These are phyloP conservation scores for Chaunax sp. DNA, from an alignment of 2,797 vertebrate genomes.

Conservation along the genomic window DNA sequence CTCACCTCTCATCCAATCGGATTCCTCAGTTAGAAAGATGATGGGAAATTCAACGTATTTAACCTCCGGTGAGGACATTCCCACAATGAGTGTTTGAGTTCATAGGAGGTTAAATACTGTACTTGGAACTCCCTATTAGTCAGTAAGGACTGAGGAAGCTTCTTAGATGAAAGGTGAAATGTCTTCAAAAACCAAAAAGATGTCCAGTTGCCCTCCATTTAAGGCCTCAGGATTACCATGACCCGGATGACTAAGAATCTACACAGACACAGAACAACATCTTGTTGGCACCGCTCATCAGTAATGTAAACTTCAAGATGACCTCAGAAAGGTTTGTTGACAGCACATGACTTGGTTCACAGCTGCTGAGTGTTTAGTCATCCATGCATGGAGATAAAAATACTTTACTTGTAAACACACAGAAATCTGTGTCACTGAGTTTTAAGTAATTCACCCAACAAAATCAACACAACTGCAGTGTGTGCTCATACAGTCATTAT, in stretches of 20 bases:
- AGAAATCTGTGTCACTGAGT: slow-evolving; percentile 30
- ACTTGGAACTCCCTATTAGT: no score
- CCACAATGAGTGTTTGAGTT: no score
- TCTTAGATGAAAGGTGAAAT: no score
- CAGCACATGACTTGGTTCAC: slow-evolving; percentile 23
- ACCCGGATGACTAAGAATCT: neutral
- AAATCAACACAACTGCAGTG: slow-evolving; percentile 49
- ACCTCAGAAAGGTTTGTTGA: slow-evolving; percentile 50
- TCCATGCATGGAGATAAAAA: slow-evolving; percentile 30
- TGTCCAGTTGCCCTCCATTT: no score
- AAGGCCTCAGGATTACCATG: no score
- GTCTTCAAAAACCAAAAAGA: no score
- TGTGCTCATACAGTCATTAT: slow-evolving; percentile 26
- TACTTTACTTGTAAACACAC: slow-evolving; percentile 30
- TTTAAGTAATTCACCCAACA: slow-evolving; percentile 54
- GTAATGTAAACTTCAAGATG: slow-evolving; percentile 44
- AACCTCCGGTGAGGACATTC: no score
- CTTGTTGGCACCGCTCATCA: slow-evolving; percentile 44
- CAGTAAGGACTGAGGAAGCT: no score
- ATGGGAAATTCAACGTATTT: no score
- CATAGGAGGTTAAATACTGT: no score
- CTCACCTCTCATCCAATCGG: no score
- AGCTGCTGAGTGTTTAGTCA: slow-evolving; percentile 58
- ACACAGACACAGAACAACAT: neutral
- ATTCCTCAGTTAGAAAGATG: no score